Percentiles rank a stretch among this genome's conserved stretches.
These are phyloP conservation scores for Palythoa caribaeorum DNA, from an alignment of 92 coral and sea anemone species.

Conservation along the genomic window DNA sequence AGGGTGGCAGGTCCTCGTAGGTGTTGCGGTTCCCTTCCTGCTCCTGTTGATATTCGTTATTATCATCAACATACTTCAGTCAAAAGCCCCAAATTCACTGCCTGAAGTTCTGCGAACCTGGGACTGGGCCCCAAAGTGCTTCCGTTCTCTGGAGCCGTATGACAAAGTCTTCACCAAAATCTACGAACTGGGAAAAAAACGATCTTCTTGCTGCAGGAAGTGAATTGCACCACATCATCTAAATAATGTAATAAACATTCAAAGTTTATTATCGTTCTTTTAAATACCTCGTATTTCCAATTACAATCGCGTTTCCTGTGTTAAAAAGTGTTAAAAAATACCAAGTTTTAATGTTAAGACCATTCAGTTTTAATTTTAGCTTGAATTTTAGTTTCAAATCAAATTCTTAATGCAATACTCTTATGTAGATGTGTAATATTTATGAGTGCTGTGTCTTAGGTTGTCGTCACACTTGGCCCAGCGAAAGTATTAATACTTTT, in stretches of 20 bases:
- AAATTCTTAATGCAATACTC: too few relatives aligned
- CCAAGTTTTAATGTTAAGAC: too few relatives aligned
- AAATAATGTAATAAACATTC: not conserved
- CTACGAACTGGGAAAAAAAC: not conserved
- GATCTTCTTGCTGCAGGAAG: not conserved
- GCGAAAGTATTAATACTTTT: too few relatives aligned
- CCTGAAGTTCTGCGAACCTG: constrained; percentile 28
- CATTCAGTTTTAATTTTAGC: too few relatives aligned
- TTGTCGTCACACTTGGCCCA: too few relatives aligned
- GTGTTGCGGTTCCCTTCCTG: not conserved
- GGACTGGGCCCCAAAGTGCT: constrained; percentile 38
- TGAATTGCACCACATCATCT: not conserved
- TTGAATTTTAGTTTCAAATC: too few relatives aligned
- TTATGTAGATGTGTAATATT: too few relatives aligned
- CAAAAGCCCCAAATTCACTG: not conserved
- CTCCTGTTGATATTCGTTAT: constrained; percentile 3
- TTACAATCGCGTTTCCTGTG: too few relatives aligned
- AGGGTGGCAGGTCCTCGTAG: constrained; percentile 42
- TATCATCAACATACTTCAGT: constrained; percentile 13
- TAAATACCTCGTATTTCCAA: not conserved
- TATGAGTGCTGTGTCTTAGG: too few relatives aligned
- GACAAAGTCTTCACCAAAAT: constrained; percentile 15
- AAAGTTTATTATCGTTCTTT: not conserved
- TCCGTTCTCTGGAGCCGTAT: constrained; percentile 26
- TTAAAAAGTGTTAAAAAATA: too few relatives aligned